Base-by-base conservation (phyloP, 2,888 invertebrate species). In the Drosophila buzzatii region DNA sequence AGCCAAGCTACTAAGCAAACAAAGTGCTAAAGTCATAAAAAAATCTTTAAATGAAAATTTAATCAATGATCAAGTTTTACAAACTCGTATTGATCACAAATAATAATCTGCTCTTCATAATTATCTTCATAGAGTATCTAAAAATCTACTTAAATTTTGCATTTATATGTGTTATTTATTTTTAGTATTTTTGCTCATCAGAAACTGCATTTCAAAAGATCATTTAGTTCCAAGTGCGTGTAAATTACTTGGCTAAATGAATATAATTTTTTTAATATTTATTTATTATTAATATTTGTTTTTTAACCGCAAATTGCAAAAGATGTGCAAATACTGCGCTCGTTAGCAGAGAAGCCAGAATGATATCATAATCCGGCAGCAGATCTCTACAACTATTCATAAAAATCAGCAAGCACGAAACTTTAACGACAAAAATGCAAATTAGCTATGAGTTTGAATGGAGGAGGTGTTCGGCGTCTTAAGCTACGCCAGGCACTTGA, bases 311-410 rank as follows among this genome's bases (percentile, higher is more conserved):
- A 78, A 52, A 55, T 51, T 63, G 59, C 10, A 47, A 42, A 62
- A 79, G 69, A 59, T 79, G 69, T 64, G 76, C 73, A 67, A 73
- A 73, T 45, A 65, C 39, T 60, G 18, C 33, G 67, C 58, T 73
- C 69, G 49, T 79, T 69, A 75, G 35, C 47, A 23, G 31, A 33
- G 47, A 53, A 16, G 44, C 56, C 53, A n/a, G 69, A 71, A 71
- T 79, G 80, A 79, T 81, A 80, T 79, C 70, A 79, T 79, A 73
- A 68, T 64, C 64, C 49, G 52, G 52, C 35, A 37, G 37, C 47
- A 56, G 35, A 64, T 60, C 51, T 53, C 31, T 31, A 57, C 41
- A 47, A 63, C 53, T 67, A 41, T 44, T 66, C 56, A 56, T 61
- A 59, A 62, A 51, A 64, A 55, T 23, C 35, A 39, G 12, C 8